Conservation (phyloP, 2,888 invertebrate species). For the Lamellibrachia satsuma region DNA sequence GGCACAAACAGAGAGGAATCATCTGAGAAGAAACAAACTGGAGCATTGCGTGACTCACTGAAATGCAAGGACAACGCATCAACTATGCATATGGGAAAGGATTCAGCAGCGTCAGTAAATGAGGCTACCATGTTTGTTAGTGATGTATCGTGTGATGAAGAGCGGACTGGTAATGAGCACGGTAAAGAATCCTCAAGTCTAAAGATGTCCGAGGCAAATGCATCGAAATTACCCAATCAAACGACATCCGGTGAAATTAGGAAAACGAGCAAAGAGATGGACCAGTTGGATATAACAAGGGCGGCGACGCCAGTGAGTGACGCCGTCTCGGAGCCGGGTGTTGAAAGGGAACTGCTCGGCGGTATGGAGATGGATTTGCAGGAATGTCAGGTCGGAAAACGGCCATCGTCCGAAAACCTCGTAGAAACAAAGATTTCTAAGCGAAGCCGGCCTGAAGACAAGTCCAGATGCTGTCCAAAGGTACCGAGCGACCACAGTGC, state of each 20-base stretch:
- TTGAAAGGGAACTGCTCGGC: not conserved
- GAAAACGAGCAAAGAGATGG: not conserved
- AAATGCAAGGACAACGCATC: not conserved
- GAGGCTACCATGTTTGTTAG: not conserved
- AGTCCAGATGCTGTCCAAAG: not conserved
- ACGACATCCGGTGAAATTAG: not conserved
- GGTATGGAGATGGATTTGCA: not conserved
- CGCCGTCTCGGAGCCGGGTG: not conserved
- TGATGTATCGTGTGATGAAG: not conserved
- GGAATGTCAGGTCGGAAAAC: not conserved
- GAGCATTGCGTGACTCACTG: not conserved
- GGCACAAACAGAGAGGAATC: not conserved
- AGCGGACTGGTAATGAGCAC: not conserved
- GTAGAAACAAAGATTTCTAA: not conserved
- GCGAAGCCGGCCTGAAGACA: not conserved
- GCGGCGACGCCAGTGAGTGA: not conserved
- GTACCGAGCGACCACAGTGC: not conserved
- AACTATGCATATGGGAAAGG: not conserved
- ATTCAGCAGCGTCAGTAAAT: not conserved
- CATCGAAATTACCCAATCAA: not conserved
- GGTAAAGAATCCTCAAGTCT: not conserved
- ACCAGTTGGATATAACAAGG: not conserved
- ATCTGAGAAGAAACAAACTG: not conserved
- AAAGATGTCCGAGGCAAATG: not conserved
- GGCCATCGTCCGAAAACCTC: constrained; percentile 19